Base-by-base conservation (phyloP, 2,888 invertebrate species). In the Stenolophus ochropezus region DNA sequence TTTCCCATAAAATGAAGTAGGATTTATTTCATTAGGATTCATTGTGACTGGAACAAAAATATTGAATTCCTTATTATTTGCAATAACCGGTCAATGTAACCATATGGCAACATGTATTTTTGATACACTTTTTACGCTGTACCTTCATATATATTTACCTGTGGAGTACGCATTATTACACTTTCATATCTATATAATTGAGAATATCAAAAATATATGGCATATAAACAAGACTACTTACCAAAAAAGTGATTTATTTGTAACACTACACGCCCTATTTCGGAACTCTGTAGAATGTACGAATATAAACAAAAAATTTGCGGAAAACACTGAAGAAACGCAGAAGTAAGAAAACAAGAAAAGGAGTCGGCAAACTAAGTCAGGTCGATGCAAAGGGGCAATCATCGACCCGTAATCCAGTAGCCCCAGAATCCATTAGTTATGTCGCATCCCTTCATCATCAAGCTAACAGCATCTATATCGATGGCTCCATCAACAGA, bases 51-150 rank as follows among this genome's bases (percentile, higher is more conserved):
- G 18, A 61, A 61, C 61, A 23, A 25, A n/a, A 61, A 61, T 61
- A 61, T 23, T 25, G 11, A 56, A 56, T 56, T 56, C 20, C 11
- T 18, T 56, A 56, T 56, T 56, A 18, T 56, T 6, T 11, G 49
- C 49, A 6, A 6, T 49, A 18, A 61, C n/a, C 23, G 23, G 23
- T 6, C n/a, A 23, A 61, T 61, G 25, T 61, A n/a, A 61, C 61
- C 14, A 61, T 61, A 25, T 61, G 61, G 25, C 25, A 61, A 61
- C 61, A 25, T 61, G 25, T 61, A 61, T 61, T 61, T 61, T 61
- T 23, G 8, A 11, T 23, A 61, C n/a, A 4, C 61, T 61, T 25
- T 21, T 1, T 61, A 61, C n/a, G 61, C 61, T 61, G 25, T 61
- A 61, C 25, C 14, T 1, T 23, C 61, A n/a, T 58, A 18, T 18